These are phyloP conservation scores for Pterobdella sp. DNA, from an alignment of 2,888 invertebrate genomes.

Conservation along the genomic window DNA sequence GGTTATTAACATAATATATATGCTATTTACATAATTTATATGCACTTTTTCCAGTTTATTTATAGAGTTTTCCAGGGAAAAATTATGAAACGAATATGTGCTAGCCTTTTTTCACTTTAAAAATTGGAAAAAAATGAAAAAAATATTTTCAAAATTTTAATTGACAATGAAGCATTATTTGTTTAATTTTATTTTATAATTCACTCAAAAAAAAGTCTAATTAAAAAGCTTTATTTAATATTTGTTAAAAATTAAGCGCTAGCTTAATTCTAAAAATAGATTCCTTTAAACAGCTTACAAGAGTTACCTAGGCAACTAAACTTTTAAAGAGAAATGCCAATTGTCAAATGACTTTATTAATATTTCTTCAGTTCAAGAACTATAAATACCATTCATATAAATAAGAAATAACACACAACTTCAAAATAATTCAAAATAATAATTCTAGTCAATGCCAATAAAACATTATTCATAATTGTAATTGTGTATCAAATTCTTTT, in stretches of 20 bases:
- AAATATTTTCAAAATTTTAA: constrained; percentile 7
- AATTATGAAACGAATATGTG: not conserved
- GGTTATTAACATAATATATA: no score
- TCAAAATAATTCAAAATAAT: no score
- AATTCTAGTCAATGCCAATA: not conserved
- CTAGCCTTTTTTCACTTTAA: not conserved
- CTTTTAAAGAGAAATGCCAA: not conserved
- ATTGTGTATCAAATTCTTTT: no score
- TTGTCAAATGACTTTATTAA: not conserved
- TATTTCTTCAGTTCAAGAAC: not conserved
- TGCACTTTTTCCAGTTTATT: constrained; percentile 13
- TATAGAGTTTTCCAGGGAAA: constrained; percentile 11
- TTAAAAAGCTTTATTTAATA: not conserved
- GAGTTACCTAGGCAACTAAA: not conserved
- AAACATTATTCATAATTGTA: not conserved
- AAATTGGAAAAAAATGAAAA: constrained; percentile 6
- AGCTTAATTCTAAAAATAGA: not conserved
- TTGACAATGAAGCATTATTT: no score
- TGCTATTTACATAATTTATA: constrained; percentile 22
- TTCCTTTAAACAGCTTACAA: not conserved
- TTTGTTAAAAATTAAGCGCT: not conserved
- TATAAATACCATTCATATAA: no score
- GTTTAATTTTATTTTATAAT: no score
- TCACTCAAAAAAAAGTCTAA: not conserved
- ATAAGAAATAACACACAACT: no score